Base-by-base conservation (phyloP, 2,113 vertebrate species). In the Podarcis muralis region DNA sequence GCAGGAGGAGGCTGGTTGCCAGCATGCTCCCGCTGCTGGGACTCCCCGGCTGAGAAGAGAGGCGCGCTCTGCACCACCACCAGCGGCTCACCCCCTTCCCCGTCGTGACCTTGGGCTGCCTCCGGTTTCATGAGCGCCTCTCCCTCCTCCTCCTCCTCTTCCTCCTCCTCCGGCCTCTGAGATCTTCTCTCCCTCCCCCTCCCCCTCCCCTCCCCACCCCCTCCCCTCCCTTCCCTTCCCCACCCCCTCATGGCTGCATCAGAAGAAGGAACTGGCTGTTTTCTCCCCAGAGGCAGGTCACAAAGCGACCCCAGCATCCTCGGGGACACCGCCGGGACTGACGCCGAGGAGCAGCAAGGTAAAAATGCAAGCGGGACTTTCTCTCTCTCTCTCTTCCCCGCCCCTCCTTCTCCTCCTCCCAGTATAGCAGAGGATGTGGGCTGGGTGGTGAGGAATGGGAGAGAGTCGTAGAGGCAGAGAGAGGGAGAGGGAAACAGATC, bases 271-370 rank as follows among this genome's bases (percentile, higher is more conserved):
- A 97, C 97, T 88, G 95, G 97, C 91, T 97, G 98, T 94, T 96
- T 98, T 93, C 94, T 97, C 96, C 97, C 97, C 94, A 95, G 98
- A 95, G 98, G 97, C 92, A 97, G 98, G 95, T 99, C 98, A 84
- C 98, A 98, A 95, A 99, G 98, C 96, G 98, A 99, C 97, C 98
- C 98, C 93, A 99, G 96, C 97, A 97, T 97, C 97, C 97, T 98
- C 94, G 96, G 97, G 27, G 98, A 98, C 80, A 91, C 97, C 90
- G 93, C 95, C 78, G 95, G 96, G 87, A 65, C 96, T 77, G 97
- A 93, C 72, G 96, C 97, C 91, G 95, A 96, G 74, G 96, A 97
- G 94, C 94, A 87, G 94, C 91, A 97, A 98, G 98, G 98, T 98
- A 97, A 97, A 53, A 53, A 53, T 53, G 94, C 83, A 35, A 53